Percentiles rank a stretch among this genome's conserved stretches.
These are phyloP conservation scores for Scrobipalpa costella DNA, from an alignment of 2,888 invertebrate species.

Conservation along the genomic window DNA sequence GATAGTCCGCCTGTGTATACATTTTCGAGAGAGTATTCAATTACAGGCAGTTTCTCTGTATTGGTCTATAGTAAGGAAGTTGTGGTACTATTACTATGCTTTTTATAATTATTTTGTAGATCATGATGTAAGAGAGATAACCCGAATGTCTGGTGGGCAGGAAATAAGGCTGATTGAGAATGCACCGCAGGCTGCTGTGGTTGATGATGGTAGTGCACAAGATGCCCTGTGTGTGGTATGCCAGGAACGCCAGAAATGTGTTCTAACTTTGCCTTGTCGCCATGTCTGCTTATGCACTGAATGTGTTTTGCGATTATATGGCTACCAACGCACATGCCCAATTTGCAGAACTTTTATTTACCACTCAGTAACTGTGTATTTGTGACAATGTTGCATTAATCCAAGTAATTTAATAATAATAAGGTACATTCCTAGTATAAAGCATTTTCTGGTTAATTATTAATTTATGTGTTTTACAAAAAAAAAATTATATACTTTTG, in stretches of 20 bases:
- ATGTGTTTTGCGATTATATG: constrained; percentile 73
- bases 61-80: constrained; percentile 62
- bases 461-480: neutral
- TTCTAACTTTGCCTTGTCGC: constrained; percentile 78
- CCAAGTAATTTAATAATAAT: neutral
- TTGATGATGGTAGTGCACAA: constrained; percentile 51
- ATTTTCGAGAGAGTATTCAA: constrained; percentile 58
- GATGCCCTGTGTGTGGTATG: constrained; percentile 79
- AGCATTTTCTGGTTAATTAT: constrained; percentile 12
- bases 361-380: constrained; percentile 78
- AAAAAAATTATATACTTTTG: constrained; percentile 27
- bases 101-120: constrained; percentile 67
- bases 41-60: constrained; percentile 49
- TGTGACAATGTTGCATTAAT: constrained; percentile 50
- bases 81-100: constrained; percentile 62
- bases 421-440: constrained; percentile 17
- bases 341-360: constrained; percentile 79
- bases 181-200: constrained; percentile 29
- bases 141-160: constrained; percentile 57
- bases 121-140: constrained; percentile 64
- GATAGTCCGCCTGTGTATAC: constrained; percentile 59
- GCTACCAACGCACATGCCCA: constrained; percentile 76
- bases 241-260: constrained; percentile 79
- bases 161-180: constrained; percentile 44
- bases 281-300: constrained; percentile 80